Conservation (phyloP, 2,888 invertebrate genomes). For the Malachius bipustulatus region DNA sequence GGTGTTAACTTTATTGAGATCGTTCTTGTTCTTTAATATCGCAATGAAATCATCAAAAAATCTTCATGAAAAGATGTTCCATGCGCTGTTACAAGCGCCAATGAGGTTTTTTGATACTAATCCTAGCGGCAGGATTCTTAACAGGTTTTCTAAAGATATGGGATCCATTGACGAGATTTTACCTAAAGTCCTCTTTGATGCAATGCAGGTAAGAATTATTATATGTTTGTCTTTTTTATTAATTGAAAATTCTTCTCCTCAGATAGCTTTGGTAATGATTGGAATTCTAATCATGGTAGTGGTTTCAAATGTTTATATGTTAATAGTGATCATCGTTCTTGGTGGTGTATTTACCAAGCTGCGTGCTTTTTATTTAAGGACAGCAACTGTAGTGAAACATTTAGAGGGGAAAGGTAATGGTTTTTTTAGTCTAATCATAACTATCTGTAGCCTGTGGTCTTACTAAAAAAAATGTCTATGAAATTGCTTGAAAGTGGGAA, state of each 20-base stretch:
- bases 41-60: constrained; percentile 64
- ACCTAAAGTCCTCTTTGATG: constrained; percentile 43
- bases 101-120: constrained; percentile 76
- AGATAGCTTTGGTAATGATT: constrained; percentile 50
- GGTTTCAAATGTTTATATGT: constrained; percentile 53
- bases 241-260: constrained; percentile 10
- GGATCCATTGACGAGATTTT: constrained; percentile 49
- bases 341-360: constrained; percentile 51
- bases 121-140: constrained; percentile 63
- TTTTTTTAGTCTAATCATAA: constrained; percentile 4
- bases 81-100: constrained; percentile 55
- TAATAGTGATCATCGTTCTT: constrained; percentile 48
- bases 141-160: constrained; percentile 66
- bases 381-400: constrained; percentile 60
- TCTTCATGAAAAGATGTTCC: constrained; percentile 69
- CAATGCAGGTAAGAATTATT: constrained; percentile 40
- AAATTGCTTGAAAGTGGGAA: too few species aligned
- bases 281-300: constrained; percentile 59
- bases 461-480: too few species aligned
- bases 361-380: constrained; percentile 50
- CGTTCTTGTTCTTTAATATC: constrained; percentile 56
- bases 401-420: constrained; percentile 40
- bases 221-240: too few species aligned
- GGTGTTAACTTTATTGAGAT: constrained; percentile 47
- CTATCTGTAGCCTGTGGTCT: too few species aligned